A percentile compares a stretch with the other conserved stretches of the same genome.
Conservation (phyloP, 2,113 vertebrate genomes). For the Poeciliopsis turrubarensis region DNA sequence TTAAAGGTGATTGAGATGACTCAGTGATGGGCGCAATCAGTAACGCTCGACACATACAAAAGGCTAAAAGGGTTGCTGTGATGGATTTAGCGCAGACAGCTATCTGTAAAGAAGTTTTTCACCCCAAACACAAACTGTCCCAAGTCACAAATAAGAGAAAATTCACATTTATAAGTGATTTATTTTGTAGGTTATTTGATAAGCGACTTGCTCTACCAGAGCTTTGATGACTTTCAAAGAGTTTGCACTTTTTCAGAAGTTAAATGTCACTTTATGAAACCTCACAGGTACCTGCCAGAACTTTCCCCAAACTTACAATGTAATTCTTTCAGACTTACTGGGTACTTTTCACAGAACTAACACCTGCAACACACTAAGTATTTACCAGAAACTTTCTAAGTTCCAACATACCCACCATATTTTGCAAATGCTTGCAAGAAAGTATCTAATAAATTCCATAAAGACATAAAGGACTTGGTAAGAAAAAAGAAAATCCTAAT, state of each 20-base stretch:
- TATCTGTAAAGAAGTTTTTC: constrained; percentile 32
- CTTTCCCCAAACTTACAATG: background rate
- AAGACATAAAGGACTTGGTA: background rate
- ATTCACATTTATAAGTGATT: too few species aligned
- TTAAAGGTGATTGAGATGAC: constrained; percentile 76
- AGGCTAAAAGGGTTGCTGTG: constrained; percentile 39
- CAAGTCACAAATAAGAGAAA: background rate
- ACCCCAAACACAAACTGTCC: background rate
- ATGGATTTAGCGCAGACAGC: constrained; percentile 31
- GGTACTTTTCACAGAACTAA: background rate
- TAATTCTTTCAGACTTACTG: background rate
- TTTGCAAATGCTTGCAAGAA: background rate
- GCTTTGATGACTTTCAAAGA: background rate
- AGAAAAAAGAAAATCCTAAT: too few species aligned
- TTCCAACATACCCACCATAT: background rate
- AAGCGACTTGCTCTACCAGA: background rate
- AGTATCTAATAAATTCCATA: background rate
- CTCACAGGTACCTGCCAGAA: background rate
- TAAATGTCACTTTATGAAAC: background rate
- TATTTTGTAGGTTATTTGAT: background rate
- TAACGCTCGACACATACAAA: constrained; percentile 39
- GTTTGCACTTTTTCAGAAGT: background rate
- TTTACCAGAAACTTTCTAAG: background rate
- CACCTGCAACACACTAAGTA: background rate
- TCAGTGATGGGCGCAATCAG: constrained; percentile 40